Evolutionary conservation across 37 sponge, comb jelly and placozoan species (phyloP).

Genomic region (Halisarca cf. caerulea): DNA sequence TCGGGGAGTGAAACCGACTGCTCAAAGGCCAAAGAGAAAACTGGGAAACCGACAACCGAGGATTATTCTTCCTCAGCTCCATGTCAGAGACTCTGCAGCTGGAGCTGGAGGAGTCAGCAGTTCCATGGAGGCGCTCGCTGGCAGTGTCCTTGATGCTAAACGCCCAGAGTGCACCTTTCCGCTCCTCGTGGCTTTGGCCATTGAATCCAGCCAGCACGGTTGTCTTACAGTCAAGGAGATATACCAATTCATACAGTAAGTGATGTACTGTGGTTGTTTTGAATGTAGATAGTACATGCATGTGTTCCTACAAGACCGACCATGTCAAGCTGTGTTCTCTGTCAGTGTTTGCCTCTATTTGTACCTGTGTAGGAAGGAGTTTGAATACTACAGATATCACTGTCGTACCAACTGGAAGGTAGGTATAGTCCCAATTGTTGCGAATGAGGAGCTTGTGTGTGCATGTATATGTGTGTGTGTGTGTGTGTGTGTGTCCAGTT

Average conservation of each 20-base stretch:
- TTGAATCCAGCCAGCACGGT: neutral
- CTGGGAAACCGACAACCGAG: too few relatives aligned
- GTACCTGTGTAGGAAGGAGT: neutral
- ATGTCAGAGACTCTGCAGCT: too few relatives aligned
- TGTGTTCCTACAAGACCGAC: too few relatives aligned
- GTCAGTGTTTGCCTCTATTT: neutral
- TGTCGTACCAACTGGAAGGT: neutral
- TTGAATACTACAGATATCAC: neutral
- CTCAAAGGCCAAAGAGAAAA: too few relatives aligned
- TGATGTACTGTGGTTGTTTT: neutral
- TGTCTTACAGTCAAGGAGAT: neutral
- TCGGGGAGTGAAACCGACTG: too few relatives aligned
- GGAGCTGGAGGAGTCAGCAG: neutral
- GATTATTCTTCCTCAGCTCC: too few relatives aligned
- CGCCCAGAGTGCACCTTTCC: neutral
- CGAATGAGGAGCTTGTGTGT: neutral
- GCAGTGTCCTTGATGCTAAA: neutral
- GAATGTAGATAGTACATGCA: neutral
- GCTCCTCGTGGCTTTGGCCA: neutral
- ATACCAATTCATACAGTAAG: conserved; percentile 2
- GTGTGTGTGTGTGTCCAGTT: neutral
- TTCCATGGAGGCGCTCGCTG: neutral
- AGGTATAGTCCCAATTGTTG: neutral
- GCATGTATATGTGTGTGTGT: neutral
- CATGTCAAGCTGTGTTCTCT: too few relatives aligned